Evolutionary conservation across 2,888 invertebrate genomes (phyloP), one percentile per base, ranked within the genome.

Genomic region (Caenorhabditis zanzibari): DNA sequence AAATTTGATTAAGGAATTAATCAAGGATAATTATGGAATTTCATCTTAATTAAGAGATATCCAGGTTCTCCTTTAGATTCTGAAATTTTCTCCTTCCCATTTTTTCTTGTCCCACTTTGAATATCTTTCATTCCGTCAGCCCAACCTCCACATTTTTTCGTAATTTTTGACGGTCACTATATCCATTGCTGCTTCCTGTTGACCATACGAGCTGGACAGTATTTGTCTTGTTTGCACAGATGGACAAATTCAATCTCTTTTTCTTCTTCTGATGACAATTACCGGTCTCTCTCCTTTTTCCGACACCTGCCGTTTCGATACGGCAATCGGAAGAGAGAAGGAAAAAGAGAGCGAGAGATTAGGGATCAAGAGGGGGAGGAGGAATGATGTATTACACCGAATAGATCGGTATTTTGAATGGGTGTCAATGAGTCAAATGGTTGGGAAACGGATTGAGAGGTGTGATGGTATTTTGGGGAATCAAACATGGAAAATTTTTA

Each of bases 281-380:
- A 79, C 64, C 72, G 47, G 58, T 19, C 66, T 35, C 16, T 12
- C 19, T 19, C 47, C 19, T 47, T 2, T 16, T 47, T 19, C 19
- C 5, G 72, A 80, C 80, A 80, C 80, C 80, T 80, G 73, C 63
- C 71, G 59, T 58, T 47, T 49, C 44, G 49, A 49, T 58, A 58
- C 72, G 59, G 58, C 58, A 71, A 58, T 58, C 56, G 71, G 56
- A 58, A 58, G 69, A 54, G 58, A 54, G 54, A 28, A 16, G 35
- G 10, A 19, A 3, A 22, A 19, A 28, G 49, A 26, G 16, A 26
- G 2, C 49, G 14, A 54, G 14, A 26, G 54, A 24, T 54, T 54
- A 54, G 47, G 47, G 54, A 54, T 26, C 38, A 63, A 41, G 64
- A 4, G 41, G 22, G 38, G 12, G 35, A 52, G 28, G 26, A 10